Evolutionary conservation across 2,797 vertebrate species (phyloP).

Genomic region (Alauda arvensis): DNA sequence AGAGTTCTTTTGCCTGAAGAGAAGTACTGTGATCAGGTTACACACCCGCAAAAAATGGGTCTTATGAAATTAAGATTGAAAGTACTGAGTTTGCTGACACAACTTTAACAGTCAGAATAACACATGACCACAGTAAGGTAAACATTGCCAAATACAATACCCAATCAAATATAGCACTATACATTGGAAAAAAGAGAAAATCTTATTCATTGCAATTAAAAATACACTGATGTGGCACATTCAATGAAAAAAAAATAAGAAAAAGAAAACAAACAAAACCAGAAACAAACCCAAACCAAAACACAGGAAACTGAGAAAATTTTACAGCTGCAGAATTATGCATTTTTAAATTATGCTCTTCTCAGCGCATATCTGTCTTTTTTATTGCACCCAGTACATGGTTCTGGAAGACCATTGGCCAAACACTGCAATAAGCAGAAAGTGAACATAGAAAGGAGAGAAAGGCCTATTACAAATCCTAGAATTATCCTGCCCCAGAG

Average conservation of each 20-base stretch:
- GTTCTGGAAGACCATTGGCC: neutral
- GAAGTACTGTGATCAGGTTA: neutral
- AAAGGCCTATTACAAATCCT: neutral
- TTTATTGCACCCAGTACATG: neutral
- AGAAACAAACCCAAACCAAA: no score
- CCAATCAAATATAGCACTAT: neutral
- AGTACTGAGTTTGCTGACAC: neutral
- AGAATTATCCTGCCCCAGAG: neutral
- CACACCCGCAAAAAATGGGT: neutral
- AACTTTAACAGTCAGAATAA: neutral
- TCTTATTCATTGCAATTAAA: neutral
- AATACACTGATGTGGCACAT: neutral
- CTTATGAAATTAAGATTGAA: neutral
- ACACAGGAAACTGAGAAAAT: neutral
- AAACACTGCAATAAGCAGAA: neutral
- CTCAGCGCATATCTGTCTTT: neutral
- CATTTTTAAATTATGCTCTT: neutral
- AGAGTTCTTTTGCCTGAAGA: neutral
- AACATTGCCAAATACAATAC: neutral
- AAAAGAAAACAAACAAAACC: no score
- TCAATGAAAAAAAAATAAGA: neutral
- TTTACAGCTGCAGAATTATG: neutral
- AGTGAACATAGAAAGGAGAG: neutral
- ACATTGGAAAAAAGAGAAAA: neutral
- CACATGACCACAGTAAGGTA: neutral